These are phyloP conservation scores for Lumbricus terrestris DNA, from an alignment of 2,888 invertebrate genomes.

Conservation along the genomic window DNA sequence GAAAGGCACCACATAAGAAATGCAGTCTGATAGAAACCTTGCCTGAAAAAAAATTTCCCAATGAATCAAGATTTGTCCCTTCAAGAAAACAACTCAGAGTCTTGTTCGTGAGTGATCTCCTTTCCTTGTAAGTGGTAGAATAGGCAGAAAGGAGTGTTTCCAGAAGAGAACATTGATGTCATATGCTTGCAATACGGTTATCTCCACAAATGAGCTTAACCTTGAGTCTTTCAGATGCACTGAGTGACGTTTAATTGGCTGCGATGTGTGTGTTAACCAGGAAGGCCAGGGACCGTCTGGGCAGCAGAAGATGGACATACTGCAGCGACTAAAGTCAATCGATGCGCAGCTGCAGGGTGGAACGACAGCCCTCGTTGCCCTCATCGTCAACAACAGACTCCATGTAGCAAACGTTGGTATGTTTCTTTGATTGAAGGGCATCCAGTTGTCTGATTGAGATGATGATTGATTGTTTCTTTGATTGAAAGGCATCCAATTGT, in stretches of 20 bases:
- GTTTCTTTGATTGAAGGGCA: conserved; percentile 35
- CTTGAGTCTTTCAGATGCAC: neutral
- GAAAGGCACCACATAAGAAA: too few relatives aligned
- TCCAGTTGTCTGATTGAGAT: neutral
- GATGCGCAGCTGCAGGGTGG: conserved; percentile 79
- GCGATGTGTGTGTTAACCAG: neutral
- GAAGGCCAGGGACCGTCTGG: neutral
- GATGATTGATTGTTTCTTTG: neutral
- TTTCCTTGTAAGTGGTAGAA: too few relatives aligned
- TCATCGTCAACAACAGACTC: conserved; percentile 75
- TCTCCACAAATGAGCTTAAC: too few relatives aligned
- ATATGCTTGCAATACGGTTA: too few relatives aligned
- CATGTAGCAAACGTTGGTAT: conserved; percentile 84
- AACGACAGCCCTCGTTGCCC: conserved; percentile 77
- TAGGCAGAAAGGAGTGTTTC: too few relatives aligned
- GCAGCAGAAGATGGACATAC: conserved; percentile 63
- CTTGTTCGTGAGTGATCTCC: neutral
- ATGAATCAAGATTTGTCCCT: too few relatives aligned
- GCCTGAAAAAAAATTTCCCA: too few relatives aligned
- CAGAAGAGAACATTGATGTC: too few relatives aligned
- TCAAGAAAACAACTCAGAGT: too few relatives aligned
- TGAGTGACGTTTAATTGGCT: neutral
- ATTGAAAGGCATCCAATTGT: too few relatives aligned
- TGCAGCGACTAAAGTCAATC: conserved; percentile 72
- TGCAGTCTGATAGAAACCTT: too few relatives aligned